Base-by-base conservation (phyloP, 1,140 invertebrate species). In the Asobara japonica region DNA sequence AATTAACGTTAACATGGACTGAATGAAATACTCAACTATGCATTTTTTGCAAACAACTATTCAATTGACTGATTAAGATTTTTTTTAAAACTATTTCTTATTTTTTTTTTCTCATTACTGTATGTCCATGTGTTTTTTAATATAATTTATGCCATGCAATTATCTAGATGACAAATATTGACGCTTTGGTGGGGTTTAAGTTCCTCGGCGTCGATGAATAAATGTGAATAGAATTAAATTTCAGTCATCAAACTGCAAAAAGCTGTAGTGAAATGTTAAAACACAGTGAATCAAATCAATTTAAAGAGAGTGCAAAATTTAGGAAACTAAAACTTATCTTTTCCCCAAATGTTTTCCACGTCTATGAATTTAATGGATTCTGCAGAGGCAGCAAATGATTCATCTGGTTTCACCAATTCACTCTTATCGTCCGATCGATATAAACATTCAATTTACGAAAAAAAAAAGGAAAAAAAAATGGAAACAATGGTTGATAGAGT, bases 351-450 rank as follows among this genome's bases (percentile, higher is more conserved):
- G n/a, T n/a, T n/a, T n/a, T n/a, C n/a, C n/a, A n/a, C n/a, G n/a
- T n/a, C n/a, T n/a, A n/a, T n/a, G n/a, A n/a, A n/a, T n/a, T n/a
- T n/a, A n/a, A n/a, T n/a, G n/a, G n/a, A n/a, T n/a, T n/a, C n/a
- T n/a, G n/a, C n/a, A n/a, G n/a, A n/a, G n/a, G n/a, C n/a, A n/a
- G n/a, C n/a, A n/a, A n/a, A n/a, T n/a, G n/a, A n/a, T 16, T 45
- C 27, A 45, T 45, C 13, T n/a, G 25, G 31, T 60, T 60, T 38
- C 27, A 30, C n/a, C n/a, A 20, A 5, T 11, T 13, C 25, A n/a
- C 16, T 60, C 13, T 11, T 7, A 70, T 70, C 69, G 69, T 74
- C 69, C 61, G 56, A 71, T 67, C 25, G 65, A 45, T 67, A 69
- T 73, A 56, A 69, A 69, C 18, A 41, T 64, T 64, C 51, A 68